Evolutionary conservation across 2,888 invertebrate species (phyloP).

Genomic region (Oligia strigilis): DNA sequence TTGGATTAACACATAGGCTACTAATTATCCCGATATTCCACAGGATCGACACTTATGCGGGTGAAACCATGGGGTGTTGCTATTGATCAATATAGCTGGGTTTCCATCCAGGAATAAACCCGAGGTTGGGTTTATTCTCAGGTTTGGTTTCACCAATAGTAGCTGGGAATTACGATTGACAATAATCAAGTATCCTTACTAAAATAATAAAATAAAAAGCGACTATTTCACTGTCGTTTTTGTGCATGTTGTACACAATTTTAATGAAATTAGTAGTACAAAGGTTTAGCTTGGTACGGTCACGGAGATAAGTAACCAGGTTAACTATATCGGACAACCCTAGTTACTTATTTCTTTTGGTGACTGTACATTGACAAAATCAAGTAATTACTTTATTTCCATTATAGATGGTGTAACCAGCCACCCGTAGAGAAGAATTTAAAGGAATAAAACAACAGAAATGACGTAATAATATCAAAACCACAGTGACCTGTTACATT

Average conservation of each 20-base stretch:
- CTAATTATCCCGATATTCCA: too few relatives aligned
- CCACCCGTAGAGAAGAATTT: background rate
- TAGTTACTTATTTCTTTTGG: too few relatives aligned
- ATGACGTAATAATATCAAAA: slow-evolving; percentile 6
- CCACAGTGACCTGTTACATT: background rate
- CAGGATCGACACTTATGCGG: too few relatives aligned
- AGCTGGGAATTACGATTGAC: background rate
- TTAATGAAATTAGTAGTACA: background rate
- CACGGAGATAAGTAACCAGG: background rate
- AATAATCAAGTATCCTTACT: background rate
- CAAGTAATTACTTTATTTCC: background rate
- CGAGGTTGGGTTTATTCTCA: background rate
- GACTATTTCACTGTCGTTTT: background rate
- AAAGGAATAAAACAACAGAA: background rate
- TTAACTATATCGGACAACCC: too few relatives aligned
- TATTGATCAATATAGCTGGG: too few relatives aligned
- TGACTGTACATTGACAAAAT: background rate
- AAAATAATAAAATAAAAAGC: background rate
- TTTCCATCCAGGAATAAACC: background rate
- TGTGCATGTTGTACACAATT: background rate
- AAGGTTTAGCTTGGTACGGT: background rate
- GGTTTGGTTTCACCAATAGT: background rate
- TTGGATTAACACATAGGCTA: too few relatives aligned
- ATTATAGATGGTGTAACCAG: background rate
- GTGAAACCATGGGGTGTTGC: too few relatives aligned